Conservation (phyloP, 1,140 invertebrate species). For the Sesamia nonagrioides region DNA sequence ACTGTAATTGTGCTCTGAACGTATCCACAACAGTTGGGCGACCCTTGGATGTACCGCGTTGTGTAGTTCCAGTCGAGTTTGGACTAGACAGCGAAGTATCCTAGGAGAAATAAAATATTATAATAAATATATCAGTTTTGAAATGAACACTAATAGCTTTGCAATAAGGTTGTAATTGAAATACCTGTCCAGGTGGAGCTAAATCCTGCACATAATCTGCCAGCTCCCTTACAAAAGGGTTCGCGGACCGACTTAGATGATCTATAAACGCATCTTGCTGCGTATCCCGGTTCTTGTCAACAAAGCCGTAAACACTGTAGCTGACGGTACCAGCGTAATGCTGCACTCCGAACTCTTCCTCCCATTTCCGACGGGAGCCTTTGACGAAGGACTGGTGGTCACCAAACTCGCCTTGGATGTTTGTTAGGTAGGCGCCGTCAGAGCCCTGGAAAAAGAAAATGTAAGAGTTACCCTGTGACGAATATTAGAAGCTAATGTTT, state of each 20-base stretch:
- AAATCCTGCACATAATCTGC: conserved; percentile 88
- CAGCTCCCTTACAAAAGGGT: conserved; percentile 96
- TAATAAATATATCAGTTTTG: no score
- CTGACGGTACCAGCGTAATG: conserved; percentile 98
- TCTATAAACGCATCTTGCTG: conserved; percentile 98
- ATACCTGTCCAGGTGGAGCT: conserved; percentile 76
- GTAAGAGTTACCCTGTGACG: background rate
- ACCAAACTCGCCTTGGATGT: conserved; percentile 96
- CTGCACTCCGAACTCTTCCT: conserved; percentile 96
- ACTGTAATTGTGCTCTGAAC: conserved; percentile 96
- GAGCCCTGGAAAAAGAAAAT: conserved; percentile 89
- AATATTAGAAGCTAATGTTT: no score
- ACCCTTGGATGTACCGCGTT: conserved; percentile 95
- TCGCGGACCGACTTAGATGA: conserved; percentile 95
- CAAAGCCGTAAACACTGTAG: conserved; percentile 97
- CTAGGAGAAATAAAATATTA: conserved; percentile 64
- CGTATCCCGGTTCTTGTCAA: conserved; percentile 98
- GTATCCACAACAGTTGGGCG: conserved; percentile 98
- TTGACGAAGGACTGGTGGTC: conserved; percentile 95
- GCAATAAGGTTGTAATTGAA: conserved; percentile 24
- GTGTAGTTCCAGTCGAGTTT: conserved; percentile 90
- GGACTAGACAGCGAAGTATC: conserved; percentile 87
- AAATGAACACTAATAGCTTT: background rate
- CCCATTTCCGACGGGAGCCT: conserved; percentile 95
- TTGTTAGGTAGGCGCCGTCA: conserved; percentile 95